phyloP scores from a whole-genome alignment of 1,140 invertebrate genomes.

The Caenorhabditis elegans region WBcel235 BX284605.5:6477001-6477500 shows the following conservation, averaged over 20 bases:
- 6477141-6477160: conserved; percentile 49
- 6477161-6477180: conserved; percentile 41
- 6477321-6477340: conserved; percentile 42
- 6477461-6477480: too few species aligned
- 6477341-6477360: conserved; percentile 41
- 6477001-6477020: too few species aligned
- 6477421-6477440: too few species aligned
- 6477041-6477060: too few species aligned
- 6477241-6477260: background rate
- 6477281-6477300: background rate
- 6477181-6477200: conserved; percentile 33
- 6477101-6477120: background rate
- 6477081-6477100: background rate
- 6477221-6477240: background rate
- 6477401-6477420: background rate
- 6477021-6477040: background rate
- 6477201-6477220: conserved; percentile 17
- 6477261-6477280: conserved; percentile 1
- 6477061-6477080: too few species aligned
- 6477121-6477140: background rate
- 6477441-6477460: too few species aligned
- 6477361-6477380: conserved; percentile 39
- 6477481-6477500: too few species aligned
- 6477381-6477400: conserved; percentile 38
- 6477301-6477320: conserved; percentile 26